Evolutionary conservation across 2,888 invertebrate species (phyloP), one percentile per base, ranked within the genome.

Genomic region (Macaria liturata): DNA sequence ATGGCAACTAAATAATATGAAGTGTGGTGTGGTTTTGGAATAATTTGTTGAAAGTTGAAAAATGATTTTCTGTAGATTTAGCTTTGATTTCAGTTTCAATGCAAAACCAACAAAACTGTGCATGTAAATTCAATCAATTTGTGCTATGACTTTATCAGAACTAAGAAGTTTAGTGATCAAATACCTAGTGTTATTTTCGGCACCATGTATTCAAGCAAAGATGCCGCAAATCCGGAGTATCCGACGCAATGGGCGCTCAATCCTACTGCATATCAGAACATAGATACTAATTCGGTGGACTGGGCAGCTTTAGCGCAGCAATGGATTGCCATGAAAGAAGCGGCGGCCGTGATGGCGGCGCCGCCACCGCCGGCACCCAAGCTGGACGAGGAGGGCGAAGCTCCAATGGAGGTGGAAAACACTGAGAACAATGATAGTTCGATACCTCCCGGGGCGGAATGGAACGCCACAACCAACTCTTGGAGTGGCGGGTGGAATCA

Each of bases 231-330:
- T 82, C 90, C 94, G 66, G 87, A 94, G 70, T 95, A 93, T 89
- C 94, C 94, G 78, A 94, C 95, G 74, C 95, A 96, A 77, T 97
- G 97, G 96, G 95, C 97, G 51, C 86, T 97, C 62, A 96, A 97
- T 88, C 97, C 96, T 61, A 93, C 95, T 54, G 94, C 95, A 50
- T 97, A 96, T 84, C 96, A 96, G 89, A 96, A 96, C 85, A 93
- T 97, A 84, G 94, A 95, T 70, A 95, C 95, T 74, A 97, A 96
- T 80, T 94, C 96, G 88, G 98, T 98, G 60, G 98, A 99, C 85
- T 99, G 99, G 98, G 98, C 98, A 8, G 95, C 97, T 37, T 92
- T 99, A 75, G 98, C 98, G 32, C 98, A 98, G 80, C 98, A 98
- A 94, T 98, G 99, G 98, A 98, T 99, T 70, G 97, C 97, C 81